Percentiles rank a stretch among this genome's conserved stretches.
phyloP scores from a whole-genome alignment of 2,888 invertebrate genomes.

The Kryphioiulus occultus region DNA sequence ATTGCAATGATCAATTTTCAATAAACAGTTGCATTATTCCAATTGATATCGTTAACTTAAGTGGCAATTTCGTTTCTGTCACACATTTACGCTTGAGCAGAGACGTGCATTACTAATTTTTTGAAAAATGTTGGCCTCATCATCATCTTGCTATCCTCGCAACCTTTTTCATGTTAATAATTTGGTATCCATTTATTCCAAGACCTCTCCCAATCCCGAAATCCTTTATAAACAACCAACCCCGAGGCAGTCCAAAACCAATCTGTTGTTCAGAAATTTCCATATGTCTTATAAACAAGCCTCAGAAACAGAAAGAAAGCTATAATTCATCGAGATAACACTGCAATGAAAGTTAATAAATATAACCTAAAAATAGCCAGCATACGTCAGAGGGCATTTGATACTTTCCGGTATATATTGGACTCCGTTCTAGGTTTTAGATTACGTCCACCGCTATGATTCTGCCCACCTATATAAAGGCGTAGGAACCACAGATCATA shows the following conservation, averaged over 20 bases:
- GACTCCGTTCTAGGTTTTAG: not conserved
- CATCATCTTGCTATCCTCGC: too few species aligned
- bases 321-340: not conserved
- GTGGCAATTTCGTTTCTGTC: too few species aligned
- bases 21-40: too few species aligned
- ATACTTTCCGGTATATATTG: not conserved
- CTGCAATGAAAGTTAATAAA: not conserved
- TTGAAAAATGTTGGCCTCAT: too few species aligned
- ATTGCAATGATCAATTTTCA: too few species aligned
- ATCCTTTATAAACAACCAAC: not conserved
- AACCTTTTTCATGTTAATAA: not conserved
- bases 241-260: not conserved
- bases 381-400: not conserved
- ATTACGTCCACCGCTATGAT: conserved; percentile 1
- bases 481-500: not conserved
- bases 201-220: not conserved
- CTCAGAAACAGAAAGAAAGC: not conserved
- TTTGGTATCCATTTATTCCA: not conserved
- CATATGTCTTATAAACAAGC: not conserved
- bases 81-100: too few species aligned
- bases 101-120: too few species aligned
- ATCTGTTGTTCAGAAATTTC: not conserved
- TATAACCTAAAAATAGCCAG: not conserved
- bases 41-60: too few species aligned
- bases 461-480: not conserved